Base-by-base conservation (phyloP, 2,888 invertebrate genomes). In the Hesperia comma region DNA sequence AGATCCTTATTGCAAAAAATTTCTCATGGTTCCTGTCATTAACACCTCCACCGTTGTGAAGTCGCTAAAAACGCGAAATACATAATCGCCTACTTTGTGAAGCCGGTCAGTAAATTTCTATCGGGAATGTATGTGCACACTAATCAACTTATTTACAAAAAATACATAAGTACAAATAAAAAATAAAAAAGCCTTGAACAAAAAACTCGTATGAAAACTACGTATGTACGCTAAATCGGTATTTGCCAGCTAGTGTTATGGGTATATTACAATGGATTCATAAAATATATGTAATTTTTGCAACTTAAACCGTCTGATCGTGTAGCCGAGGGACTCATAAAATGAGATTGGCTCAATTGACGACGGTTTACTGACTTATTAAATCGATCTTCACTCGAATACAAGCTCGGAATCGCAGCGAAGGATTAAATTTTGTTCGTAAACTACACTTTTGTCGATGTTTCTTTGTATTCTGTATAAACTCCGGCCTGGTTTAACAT, bases 281-380 rank as follows among this genome's bases (percentile, higher is more conserved):
- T 51, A 54, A 66, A 66, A 54, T 60, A 32, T 33, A 66, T 66
- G 54, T 66, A 60, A 60, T 60, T 66, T 64, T 66, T 60, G 60
- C 60, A 66, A 54, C 54, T 66, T 53, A 60, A 37, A 21, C 51
- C 53, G 53, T 64, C 64, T 86, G 87, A 87, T 84, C 82, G 74
- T 78, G 82, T 81, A 81, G 82, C 77, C 86, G 69, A 79, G 88
- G 86, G 88, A 86, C 83, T 86, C 87, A 79, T 90, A 89, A 90
- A 90, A 84, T 80, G 84, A 87, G 90, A 90, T 90, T 90, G 88
- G 64, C 60, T 60, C 58, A 66, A 60, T 66, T 86, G 87, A 79
- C 82, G 82, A 80, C 82, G 84, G 81, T 89, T 89, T 88, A 88
- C 87, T 86, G 88, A 87, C 88, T 88, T 89, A 89, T 89, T 89